Evolutionary conservation across 2,113 vertebrate genomes (phyloP), one percentile per base, ranked within the genome.

Genomic region (Cranoglanis bouderius): DNA sequence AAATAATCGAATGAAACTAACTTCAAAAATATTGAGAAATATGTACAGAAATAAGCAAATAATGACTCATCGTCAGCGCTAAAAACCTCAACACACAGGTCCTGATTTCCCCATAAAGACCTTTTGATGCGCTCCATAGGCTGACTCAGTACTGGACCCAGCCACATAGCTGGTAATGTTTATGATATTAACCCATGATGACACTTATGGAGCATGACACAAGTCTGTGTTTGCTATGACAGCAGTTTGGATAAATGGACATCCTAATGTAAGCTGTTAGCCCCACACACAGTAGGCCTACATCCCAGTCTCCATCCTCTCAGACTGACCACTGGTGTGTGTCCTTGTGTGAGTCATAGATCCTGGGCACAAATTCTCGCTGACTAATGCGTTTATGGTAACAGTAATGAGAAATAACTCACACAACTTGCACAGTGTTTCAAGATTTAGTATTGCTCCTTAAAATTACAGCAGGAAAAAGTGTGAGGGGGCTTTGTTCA

Each of bases 151-250:
- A 38, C 19, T 67, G 82, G 19, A 85, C 8, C n/a, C 43, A 26
- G 49, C 43, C 83, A 55, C 81, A 49, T 61, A 86, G 49, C n/a
- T 57, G 38, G 63, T 74, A 24, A 21, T 61, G 40, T 85, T 87
- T 72, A 82, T 19, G 61, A 59, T 59, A 85, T n/a, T 61, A 70
- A 82, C 16, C 78, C 13, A 57, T 67, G 35, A 59, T 83, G 57
- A 75, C 77, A 40, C 83, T 57, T 59, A 35, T 86, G 78, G 70
- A 74, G 70, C 88, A 38, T 82, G 55, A 88, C 55, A 61, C 88
- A 53, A 90, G 49, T 74, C 80, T 80, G n/a, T 90, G 84, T 86
- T 87, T 84, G 59, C 90, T 88, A 29, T 86, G 89, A 80, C 89
- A 86, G 59, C 57, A 29, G 35, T 84, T 84, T 70, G 63, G 84